Evolutionary conservation across 2,113 vertebrate genomes (phyloP), one percentile per base, ranked within the genome.

Genomic region (Amblyopsis rosae): DNA sequence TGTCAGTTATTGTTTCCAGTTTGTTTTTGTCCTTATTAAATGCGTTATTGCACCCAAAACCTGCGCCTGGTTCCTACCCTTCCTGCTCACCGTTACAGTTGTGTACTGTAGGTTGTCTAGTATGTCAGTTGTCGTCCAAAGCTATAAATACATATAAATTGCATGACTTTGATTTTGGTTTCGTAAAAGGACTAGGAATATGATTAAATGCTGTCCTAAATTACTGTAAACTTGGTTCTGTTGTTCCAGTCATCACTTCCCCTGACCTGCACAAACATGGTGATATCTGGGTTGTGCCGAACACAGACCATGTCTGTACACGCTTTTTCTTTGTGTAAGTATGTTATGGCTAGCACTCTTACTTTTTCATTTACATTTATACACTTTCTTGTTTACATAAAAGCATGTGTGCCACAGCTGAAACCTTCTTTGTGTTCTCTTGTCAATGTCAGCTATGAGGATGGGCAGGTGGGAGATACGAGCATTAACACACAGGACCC

Each of bases 301-400:
- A 94, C 66, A 95, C 95, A 0, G 95, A 96, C 81, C 94, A 96
- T 0, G 94, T 96, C 91, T 96, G 95, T 88, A 96, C 95, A 75
- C 92, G 95, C 63, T 96, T 96, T 91, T 96, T 96, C 91, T 96
- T 96, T 92, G 95, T 96, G 95, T 96, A 90, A 95, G 94, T 35
- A 9, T 62, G 17, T 61, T 46, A 51, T 50, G 53, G 41, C 15
- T 51, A 8, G 60, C 26, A 45, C 49, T 26, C 19, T 48, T 8
- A 61, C 5, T 4, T 16, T 26, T 53, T 65, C 8, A 10, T 56
- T 1, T 41, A n/a, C n/a, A n/a, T n/a, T n/a, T n/a, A n/a, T 7
- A 12, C 12, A 15, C 12, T 51, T 51, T 51, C 9, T 9, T 8
- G 12, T 58, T 58, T 3, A 32, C 32, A 32, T 8, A 41, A 41